Conservation (phyloP, 1,140 invertebrate species). For the Lepidurus packardi region DNA sequence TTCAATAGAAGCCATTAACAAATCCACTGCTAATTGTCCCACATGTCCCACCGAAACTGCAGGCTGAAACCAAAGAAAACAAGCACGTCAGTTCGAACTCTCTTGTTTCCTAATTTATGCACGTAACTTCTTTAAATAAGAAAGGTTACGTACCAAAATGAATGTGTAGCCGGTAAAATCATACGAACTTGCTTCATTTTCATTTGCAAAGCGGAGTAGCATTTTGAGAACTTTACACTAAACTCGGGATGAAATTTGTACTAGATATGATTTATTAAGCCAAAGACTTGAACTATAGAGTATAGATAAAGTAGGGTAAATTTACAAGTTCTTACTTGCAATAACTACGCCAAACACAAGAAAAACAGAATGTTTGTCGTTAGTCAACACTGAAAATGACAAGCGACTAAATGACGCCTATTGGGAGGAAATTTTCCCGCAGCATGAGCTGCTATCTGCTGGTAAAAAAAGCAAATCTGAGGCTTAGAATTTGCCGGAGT, state of each 20-base stretch:
- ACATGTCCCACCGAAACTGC: slow-evolving; percentile 29
- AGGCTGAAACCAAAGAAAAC: background rate
- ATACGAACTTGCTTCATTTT: background rate
- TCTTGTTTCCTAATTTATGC: background rate
- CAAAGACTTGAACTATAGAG: background rate
- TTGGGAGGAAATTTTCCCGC: no score
- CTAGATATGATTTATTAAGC: background rate
- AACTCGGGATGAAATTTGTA: background rate
- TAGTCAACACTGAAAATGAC: no score
- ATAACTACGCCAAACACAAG: no score
- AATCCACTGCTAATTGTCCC: slow-evolving; percentile 24
- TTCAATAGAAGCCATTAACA: background rate
- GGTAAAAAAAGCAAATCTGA: no score
- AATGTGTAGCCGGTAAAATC: background rate
- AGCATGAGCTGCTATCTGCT: no score
- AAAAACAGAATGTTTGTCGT: no score
- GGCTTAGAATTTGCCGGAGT: no score
- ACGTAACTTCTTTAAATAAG: background rate
- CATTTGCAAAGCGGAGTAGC: background rate
- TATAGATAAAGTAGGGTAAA: background rate
- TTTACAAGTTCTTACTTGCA: no score
- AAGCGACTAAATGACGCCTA: no score
- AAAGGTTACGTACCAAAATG: background rate
- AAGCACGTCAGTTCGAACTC: background rate
- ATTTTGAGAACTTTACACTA: background rate